These are phyloP conservation scores for Galerucella calmariensis DNA, from an alignment of 2,888 invertebrate species.

Conservation along the genomic window DNA sequence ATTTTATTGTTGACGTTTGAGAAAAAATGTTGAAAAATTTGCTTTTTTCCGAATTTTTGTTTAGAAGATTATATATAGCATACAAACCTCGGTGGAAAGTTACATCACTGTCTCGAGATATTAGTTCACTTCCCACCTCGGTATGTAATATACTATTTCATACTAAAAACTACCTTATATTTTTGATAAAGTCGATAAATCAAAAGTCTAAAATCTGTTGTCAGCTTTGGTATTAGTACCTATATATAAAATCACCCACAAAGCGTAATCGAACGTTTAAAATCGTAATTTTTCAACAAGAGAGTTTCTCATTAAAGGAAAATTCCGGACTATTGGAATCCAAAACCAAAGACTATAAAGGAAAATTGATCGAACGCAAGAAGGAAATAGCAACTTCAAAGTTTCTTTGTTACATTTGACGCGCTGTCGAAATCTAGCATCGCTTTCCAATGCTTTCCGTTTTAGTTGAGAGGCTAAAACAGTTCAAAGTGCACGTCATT, in stretches of 20 bases:
- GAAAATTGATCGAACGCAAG: slow-evolving; percentile 26
- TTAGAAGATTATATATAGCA: too few relatives aligned
- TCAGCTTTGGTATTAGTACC: not conserved
- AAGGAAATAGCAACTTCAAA: slow-evolving; percentile 28
- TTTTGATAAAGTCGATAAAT: not conserved
- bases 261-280: slow-evolving; percentile 2
- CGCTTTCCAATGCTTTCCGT: slow-evolving; percentile 20
- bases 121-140: too few relatives aligned
- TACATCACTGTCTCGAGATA: too few relatives aligned
- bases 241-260: not conserved
- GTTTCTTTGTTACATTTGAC: slow-evolving; percentile 29
- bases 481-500: not conserved
- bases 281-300: slow-evolving; percentile 20
- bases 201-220: not conserved
- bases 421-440: slow-evolving; percentile 18
- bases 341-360: slow-evolving; percentile 23
- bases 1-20: too few relatives aligned
- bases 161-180: too few relatives aligned
- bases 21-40: too few relatives aligned
- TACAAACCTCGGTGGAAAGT: too few relatives aligned
- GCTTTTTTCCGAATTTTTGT: too few relatives aligned
- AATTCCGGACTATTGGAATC: slow-evolving; percentile 22
- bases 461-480: slow-evolving; percentile 11
- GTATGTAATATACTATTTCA: too few relatives aligned
- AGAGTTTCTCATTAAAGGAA: slow-evolving; percentile 23